Conservation (phyloP, 2,888 invertebrate genomes). For the Nesidiocoris tenuis region DNA sequence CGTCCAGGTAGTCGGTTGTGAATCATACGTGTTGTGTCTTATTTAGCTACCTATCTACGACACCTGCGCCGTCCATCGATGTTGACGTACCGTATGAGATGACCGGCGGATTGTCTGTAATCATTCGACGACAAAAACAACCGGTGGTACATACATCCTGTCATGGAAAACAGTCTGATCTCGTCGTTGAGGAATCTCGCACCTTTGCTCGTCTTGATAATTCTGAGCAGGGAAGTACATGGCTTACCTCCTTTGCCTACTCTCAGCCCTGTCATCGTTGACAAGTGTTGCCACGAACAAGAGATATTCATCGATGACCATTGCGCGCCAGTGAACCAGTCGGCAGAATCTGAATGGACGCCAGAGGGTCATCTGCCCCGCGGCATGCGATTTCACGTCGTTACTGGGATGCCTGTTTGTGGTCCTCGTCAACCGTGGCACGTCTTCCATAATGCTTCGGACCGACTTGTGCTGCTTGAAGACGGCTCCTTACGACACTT, state of each 20-base stretch:
- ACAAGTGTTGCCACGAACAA: conserved; percentile 75
- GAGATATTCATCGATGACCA: conserved; percentile 68
- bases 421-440: conserved; percentile 68
- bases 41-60: too few species aligned
- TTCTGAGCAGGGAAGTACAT: neutral
- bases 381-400: conserved; percentile 55
- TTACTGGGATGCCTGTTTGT: conserved; percentile 69
- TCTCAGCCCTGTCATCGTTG: conserved; percentile 56
- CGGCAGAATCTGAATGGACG: conserved; percentile 58
- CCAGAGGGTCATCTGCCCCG: conserved; percentile 47
- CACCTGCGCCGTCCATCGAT: neutral
- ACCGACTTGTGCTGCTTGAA: conserved; percentile 65
- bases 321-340: conserved; percentile 60
- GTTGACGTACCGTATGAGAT: neutral
- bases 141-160: neutral
- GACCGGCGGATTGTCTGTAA: neutral
- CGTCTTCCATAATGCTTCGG: conserved; percentile 66
- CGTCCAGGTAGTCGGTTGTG: neutral
- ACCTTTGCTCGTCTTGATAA: neutral
- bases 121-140: neutral
- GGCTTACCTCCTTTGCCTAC: conserved; percentile 7
- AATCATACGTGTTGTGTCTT: too few species aligned
- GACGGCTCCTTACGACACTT: conserved; percentile 75
- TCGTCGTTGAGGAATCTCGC: too few species aligned
- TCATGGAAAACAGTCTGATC: neutral